Base-by-base conservation (phyloP, 1,140 invertebrate species). In the Camponotus pennsylvanicus region DNA sequence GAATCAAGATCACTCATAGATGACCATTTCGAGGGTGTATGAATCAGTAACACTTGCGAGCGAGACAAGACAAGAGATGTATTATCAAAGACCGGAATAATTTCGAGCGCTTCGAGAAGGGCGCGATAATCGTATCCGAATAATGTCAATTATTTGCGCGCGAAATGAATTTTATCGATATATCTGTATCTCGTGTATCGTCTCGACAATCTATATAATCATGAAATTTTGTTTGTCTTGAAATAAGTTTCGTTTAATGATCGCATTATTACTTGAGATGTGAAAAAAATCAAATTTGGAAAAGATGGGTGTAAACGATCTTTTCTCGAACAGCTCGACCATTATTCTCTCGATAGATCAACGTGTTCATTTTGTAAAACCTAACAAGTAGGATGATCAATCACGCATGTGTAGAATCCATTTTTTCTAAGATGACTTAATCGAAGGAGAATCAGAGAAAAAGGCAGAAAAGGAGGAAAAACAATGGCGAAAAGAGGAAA, bases 1-100 rank as follows among this genome's bases (percentile, higher is more conserved):
- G 67, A 73, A 27, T 71, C 52, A 34, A 64, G 13, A 63, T 63
- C 64, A 27, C 27, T 27, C 27, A 82, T 87, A 88, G 86, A 91
- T 92, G 91, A 92, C 90, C 88, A 90, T 90, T 92, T 84, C 49
- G 32, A 77, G 64, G 21, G 52, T 76, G 84, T 42, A 59, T 86
- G 78, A 52, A 57, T 75, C 34, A 66, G 67, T 27, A 42, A 79
- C 13, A 67, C 34, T 45, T 59, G 15, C 37, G 77, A 73, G 40
- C 63, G 15, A 66, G 4, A 27, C 6, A 40, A 55, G 45, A 77
- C 11, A 52, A 32, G 6, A 18, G 57, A 49, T 18, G 8, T 49
- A 55, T 55, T 55, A 55, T 52, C 32, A 75, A 42, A 15, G 45
- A n/a, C 13, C n/a, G 40, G 34, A 76, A 77, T 37, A 69, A 73